phyloP scores from a whole-genome alignment of 30 jellyfish, hydroid and myxozoan species.

The Euphysa ruthae region DNA sequence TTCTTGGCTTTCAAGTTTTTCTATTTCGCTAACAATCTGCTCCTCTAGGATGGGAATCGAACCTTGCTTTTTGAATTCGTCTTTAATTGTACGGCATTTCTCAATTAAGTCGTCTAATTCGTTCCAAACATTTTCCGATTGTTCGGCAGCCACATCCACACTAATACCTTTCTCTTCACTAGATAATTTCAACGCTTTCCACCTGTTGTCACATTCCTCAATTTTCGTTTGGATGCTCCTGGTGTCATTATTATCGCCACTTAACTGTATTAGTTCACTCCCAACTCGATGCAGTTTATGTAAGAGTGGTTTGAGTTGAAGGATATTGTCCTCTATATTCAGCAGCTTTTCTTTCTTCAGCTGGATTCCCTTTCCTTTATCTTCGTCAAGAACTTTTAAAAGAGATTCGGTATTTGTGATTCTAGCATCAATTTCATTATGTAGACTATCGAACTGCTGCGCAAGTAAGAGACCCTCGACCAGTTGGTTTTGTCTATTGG shows the following conservation, averaged over 20 bases:
- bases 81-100: constrained; percentile 38
- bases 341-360: constrained; percentile 82
- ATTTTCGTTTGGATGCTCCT: constrained; percentile 49
- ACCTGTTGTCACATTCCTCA: constrained; percentile 70
- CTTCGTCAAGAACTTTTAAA: constrained; percentile 51
- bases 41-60: constrained; percentile 82
- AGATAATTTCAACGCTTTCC: constrained; percentile 61
- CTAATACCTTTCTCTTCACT: constrained; percentile 78
- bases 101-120: constrained; percentile 53
- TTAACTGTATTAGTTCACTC: constrained; percentile 47
- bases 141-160: constrained; percentile 92
- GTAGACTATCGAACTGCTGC: constrained; percentile 69
- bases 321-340: constrained; percentile 67
- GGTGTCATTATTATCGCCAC: constrained; percentile 89
- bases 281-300: constrained; percentile 65
- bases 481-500: constrained; percentile 68
- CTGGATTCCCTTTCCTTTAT: constrained; percentile 59
- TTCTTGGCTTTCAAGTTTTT: constrained; percentile 52
- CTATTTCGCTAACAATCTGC: constrained; percentile 54
- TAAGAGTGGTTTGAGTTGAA: constrained; percentile 62
- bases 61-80: constrained; percentile 40
- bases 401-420: constrained; percentile 55
- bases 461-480: constrained; percentile 83
- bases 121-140: constrained; percentile 86
- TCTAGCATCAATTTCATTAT: constrained; percentile 44